These are phyloP conservation scores for Papio anubis DNA, from an alignment of 2,113 vertebrate genomes.

Conservation along the genomic window DNA sequence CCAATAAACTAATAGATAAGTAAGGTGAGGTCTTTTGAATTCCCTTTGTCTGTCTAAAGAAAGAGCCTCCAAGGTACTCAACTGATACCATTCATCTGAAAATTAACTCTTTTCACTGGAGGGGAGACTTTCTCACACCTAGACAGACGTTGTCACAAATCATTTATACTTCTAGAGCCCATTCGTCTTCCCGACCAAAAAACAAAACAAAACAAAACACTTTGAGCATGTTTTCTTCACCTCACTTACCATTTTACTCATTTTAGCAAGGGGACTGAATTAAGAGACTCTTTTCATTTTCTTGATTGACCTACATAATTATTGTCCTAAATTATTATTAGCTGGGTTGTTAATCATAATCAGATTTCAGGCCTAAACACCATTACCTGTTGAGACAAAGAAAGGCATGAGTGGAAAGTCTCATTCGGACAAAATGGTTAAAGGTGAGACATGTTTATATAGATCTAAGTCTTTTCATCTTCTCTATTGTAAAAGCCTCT, in stretches of 20 bases:
- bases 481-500: background rate
- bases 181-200: too few species aligned
- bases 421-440: background rate
- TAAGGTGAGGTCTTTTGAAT: background rate
- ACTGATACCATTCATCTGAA: background rate
- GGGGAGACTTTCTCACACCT: background rate
- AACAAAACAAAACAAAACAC: background rate
- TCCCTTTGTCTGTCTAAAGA: background rate
- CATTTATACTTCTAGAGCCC: background rate
- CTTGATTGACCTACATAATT: background rate
- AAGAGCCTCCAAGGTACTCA: background rate
- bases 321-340: background rate
- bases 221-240: background rate
- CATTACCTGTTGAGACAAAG: background rate
- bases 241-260: background rate
- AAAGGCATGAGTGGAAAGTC: background rate
- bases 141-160: background rate
- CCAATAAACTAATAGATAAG: background rate
- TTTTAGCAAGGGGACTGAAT: background rate
- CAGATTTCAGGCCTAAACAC: background rate
- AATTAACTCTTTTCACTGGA: background rate
- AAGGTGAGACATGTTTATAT: background rate
- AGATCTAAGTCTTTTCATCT: background rate
- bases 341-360: background rate
- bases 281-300: background rate